Evolutionary conservation across 2,888 invertebrate species (phyloP).

Genomic region (Oxyteleia sp.): DNA sequence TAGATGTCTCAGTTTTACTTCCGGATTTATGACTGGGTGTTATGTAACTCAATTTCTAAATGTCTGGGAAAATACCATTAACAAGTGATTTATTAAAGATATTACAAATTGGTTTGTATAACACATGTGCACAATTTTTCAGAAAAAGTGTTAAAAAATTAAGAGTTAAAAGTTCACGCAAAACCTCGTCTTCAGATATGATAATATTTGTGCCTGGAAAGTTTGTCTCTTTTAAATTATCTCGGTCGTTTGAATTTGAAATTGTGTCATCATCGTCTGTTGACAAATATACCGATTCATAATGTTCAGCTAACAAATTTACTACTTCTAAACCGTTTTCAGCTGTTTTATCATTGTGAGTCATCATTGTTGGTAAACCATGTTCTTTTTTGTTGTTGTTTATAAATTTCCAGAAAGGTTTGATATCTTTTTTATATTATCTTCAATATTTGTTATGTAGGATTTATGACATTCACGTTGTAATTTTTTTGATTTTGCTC

Average conservation of each 20-base stretch:
- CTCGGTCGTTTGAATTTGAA: too few species aligned
- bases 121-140: background rate
- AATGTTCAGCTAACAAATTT: slow-evolving; percentile 1
- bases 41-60: too few species aligned
- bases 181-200: too few species aligned
- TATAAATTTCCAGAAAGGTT: slow-evolving; percentile 21
- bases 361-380: slow-evolving; percentile 7
- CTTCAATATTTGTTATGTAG: slow-evolving; percentile 12
- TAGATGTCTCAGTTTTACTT: too few species aligned
- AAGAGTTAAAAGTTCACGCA: too few species aligned
- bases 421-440: background rate
- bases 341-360: background rate
- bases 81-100: too few species aligned
- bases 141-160: background rate
- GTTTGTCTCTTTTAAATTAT: too few species aligned
- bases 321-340: background rate
- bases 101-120: background rate
- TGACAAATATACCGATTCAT: slow-evolving; percentile 2
- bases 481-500: slow-evolving; percentile 6
- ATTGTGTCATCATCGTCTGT: too few species aligned
- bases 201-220: too few species aligned
- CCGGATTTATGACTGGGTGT: too few species aligned
- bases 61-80: too few species aligned
- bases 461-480: background rate
- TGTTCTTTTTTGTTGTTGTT: slow-evolving; percentile 8